These are phyloP conservation scores for Gymnocephalus cernua DNA, from an alignment of 2,113 vertebrate genomes.

Conservation along the genomic window DNA sequence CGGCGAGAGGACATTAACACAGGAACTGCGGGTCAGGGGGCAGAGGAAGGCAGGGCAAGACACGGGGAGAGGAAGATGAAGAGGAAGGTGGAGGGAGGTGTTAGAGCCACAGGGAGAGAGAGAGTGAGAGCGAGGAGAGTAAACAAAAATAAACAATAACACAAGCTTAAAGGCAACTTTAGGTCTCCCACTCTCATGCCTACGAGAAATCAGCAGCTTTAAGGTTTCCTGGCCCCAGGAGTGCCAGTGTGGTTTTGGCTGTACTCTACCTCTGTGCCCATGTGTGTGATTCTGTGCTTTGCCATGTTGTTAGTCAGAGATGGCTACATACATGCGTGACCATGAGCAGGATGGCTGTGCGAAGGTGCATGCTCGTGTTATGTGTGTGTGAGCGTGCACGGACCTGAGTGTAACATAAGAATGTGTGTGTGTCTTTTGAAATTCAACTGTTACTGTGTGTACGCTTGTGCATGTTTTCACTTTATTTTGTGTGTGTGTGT, in stretches of 20 bases:
- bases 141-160: conserved; percentile 77
- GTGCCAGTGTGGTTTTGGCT: conserved; percentile 64
- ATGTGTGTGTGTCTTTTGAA: conserved; percentile 56
- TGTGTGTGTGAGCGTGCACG: conserved; percentile 45
- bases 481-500: conserved; percentile 58
- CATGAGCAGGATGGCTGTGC: conserved; percentile 59
- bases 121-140: conserved; percentile 6
- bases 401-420: conserved; percentile 68
- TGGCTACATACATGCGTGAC: conserved; percentile 74
- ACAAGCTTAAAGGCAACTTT: conserved; percentile 68
- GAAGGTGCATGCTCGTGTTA: conserved; percentile 30
- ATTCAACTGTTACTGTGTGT: conserved; percentile 63
- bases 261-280: conserved; percentile 12
- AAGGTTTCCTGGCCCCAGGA: conserved; percentile 68
- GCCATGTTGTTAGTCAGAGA: conserved; percentile 67
- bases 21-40: conserved; percentile 86
- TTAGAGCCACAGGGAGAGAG: conserved; percentile 45
- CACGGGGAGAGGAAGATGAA: conserved; percentile 48
- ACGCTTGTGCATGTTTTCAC: conserved; percentile 53
- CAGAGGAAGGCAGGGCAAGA: conserved; percentile 72
- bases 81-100: conserved; percentile 62
- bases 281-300: conserved; percentile 16
- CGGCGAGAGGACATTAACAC: conserved; percentile 88
- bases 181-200: conserved; percentile 62
- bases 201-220: conserved; percentile 68